Evolutionary conservation across 2,888 invertebrate genomes (phyloP).

Genomic region (Fragum whitleyi): DNA sequence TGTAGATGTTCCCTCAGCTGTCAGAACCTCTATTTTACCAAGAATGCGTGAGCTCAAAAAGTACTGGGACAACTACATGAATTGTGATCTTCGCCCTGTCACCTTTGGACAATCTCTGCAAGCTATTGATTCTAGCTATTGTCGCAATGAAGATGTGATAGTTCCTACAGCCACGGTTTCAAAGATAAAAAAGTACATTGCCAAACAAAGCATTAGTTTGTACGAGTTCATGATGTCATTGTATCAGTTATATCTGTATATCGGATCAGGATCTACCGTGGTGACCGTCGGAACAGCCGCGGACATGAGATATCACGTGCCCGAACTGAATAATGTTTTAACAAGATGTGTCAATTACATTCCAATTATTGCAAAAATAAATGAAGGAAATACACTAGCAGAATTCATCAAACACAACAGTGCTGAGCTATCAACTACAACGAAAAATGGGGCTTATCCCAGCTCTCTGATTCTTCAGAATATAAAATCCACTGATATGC

Average conservation of each 20-base stretch:
- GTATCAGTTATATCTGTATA: conserved; percentile 29
- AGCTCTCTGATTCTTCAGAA: conserved; percentile 41
- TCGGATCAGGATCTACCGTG: conserved; percentile 17
- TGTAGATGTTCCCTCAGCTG: conserved; percentile 37
- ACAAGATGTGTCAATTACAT: conserved; percentile 46
- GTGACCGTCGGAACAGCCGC: conserved; percentile 49
- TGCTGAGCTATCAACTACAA: conserved; percentile 27
- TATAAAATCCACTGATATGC: conserved; percentile 33
- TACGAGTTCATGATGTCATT: conserved; percentile 46
- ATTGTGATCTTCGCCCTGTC: conserved; percentile 39
- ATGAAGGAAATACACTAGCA: conserved; percentile 5
- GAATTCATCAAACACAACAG: conserved; percentile 41
- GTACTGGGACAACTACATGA: conserved; percentile 39
- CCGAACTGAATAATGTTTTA: conserved; percentile 42
- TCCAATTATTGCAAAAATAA: conserved; percentile 42
- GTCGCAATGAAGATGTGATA: conserved; percentile 22
- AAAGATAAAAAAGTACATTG: conserved; percentile 20
- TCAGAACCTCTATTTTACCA: conserved; percentile 28
- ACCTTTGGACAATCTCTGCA: conserved; percentile 27
- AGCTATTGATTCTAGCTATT: conserved; percentile 32
- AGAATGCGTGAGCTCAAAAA: conserved; percentile 38
- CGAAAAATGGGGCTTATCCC: conserved; percentile 46
- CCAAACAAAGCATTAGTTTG: conserved; percentile 29
- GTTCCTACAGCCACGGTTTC: conserved; percentile 28
- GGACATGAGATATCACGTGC: conserved; percentile 51